These are phyloP conservation scores for Aleadryas rufinucha DNA, from an alignment of 2,113 vertebrate species.

Conservation along the genomic window DNA sequence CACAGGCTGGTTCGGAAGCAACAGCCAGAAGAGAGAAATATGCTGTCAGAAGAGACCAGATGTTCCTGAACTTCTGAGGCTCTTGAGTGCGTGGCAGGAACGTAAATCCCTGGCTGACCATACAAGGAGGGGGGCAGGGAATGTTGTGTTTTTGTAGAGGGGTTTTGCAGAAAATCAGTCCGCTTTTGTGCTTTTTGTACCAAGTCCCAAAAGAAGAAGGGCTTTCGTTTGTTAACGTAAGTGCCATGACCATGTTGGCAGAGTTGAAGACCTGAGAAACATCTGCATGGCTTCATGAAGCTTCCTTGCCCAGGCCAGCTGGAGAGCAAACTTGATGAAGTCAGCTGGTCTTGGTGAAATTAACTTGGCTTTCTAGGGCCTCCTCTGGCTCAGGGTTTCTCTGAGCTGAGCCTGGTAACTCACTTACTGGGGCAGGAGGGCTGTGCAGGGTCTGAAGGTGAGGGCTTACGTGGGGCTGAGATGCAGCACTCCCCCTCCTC, in stretches of 20 bases:
- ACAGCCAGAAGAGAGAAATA: not conserved
- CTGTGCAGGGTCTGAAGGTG: not conserved
- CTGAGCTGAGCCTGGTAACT: not conserved
- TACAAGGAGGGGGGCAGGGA: not conserved
- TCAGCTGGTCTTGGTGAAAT: not conserved
- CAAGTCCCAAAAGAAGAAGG: not conserved
- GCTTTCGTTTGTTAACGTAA: not conserved
- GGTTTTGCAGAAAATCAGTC: not conserved
- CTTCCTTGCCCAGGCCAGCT: not conserved
- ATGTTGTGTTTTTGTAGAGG: not conserved
- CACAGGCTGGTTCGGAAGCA: not conserved
- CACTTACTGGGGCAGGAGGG: not conserved
- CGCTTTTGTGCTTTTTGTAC: not conserved
- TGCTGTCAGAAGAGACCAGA: not conserved
- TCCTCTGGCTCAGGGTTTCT: not conserved
- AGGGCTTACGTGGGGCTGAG: not conserved
- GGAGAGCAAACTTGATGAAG: not conserved
- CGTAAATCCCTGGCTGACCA: not conserved
- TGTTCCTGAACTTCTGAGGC: not conserved
- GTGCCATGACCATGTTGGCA: fast-evolving
- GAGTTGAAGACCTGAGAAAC: not conserved
- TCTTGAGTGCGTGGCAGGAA: not conserved
- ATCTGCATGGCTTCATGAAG: not conserved
- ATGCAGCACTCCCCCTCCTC: not conserved
- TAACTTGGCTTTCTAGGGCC: not conserved